Percentiles rank a stretch among this genome's conserved stretches.
phyloP scores from a whole-genome alignment of 2,113 vertebrate species.

The Actenoides hombroni region DNA sequence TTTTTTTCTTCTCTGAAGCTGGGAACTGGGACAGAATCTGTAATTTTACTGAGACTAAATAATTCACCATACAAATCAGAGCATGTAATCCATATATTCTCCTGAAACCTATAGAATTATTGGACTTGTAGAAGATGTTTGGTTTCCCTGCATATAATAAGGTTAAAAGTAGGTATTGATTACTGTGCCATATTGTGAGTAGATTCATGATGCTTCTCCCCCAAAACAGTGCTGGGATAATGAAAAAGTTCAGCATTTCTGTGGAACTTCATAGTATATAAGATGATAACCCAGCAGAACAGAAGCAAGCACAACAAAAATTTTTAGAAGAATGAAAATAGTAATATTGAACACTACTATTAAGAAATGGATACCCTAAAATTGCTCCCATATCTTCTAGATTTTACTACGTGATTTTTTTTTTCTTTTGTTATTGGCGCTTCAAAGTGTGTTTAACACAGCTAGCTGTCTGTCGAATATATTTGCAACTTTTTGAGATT shows the following conservation, averaged over 20 bases:
- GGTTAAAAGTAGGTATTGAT: neutral
- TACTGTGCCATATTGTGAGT: neutral
- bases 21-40: neutral
- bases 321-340: neutral
- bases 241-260: neutral
- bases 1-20: neutral
- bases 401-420: neutral
- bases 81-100: neutral
- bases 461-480: neutral
- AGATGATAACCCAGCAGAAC: neutral
- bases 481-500: slow-evolving; percentile 2
- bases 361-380: neutral
- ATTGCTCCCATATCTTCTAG: neutral
- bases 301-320: neutral
- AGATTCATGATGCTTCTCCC: neutral
- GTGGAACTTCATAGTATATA: neutral
- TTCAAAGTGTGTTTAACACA: neutral
- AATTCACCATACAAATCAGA: neutral
- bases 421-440: slow-evolving; percentile 22
- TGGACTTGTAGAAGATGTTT: neutral
- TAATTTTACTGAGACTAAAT: neutral
- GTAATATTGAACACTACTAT: neutral
- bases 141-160: neutral
- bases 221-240: neutral
- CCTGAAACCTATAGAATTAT: neutral